Percentiles rank a stretch among this genome's conserved stretches.
Conservation (phyloP, 1,140 invertebrate species). For the Drosophila ananassae region DNA sequence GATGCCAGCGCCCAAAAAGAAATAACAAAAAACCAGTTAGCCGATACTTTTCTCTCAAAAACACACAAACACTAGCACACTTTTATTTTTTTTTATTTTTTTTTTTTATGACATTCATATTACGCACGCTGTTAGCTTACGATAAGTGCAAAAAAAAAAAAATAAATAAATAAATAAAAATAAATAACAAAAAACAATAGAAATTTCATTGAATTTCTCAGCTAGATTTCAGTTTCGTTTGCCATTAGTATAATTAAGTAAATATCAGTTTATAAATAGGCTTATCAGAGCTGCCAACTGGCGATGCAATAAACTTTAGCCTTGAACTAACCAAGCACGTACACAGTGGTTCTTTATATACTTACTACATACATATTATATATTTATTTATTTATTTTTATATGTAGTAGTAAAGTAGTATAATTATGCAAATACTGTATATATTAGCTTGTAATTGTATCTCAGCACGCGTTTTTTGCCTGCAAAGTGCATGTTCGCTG, state of each 20-base stretch:
- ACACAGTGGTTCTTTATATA: conserved; percentile 1
- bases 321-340: conserved; percentile 54
- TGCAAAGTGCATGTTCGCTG: conserved; percentile 35
- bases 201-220: conserved; percentile 62
- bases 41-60: conserved; percentile 49
- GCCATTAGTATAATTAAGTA: conserved; percentile 54
- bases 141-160: conserved; percentile 60
- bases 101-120: conserved; percentile 42
- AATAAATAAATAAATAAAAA: conserved; percentile 50
- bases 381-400: background rate
- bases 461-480: conserved; percentile 51
- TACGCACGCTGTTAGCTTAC: conserved; percentile 26
- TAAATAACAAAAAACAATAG: conserved; percentile 39
- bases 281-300: conserved; percentile 42
- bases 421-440: conserved; percentile 15
- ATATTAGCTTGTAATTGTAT: conserved; percentile 44
- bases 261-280: conserved; percentile 48
- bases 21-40: conserved; percentile 75
- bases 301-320: conserved; percentile 44
- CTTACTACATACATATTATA: conserved; percentile 1
- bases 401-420: background rate
- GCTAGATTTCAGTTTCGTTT: conserved; percentile 71
- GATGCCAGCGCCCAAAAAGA: conserved; percentile 42
- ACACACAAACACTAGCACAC: conserved; percentile 19
- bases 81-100: no score